Conservation (phyloP, 2,113 vertebrate species). For the Tetrax tetrax region DNA sequence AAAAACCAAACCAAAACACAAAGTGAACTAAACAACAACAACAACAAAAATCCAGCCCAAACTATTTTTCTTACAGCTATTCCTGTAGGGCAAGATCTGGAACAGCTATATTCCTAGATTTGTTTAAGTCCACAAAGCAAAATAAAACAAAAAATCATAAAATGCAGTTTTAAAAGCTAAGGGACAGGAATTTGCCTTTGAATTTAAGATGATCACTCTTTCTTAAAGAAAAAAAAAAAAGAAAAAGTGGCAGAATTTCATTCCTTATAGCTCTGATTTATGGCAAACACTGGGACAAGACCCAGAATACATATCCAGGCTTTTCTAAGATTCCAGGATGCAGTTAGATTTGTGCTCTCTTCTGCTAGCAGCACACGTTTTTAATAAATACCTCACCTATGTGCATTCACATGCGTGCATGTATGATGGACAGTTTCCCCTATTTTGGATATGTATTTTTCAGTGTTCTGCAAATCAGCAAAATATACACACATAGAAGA, state of each 20-base stretch:
- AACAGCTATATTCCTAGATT: neutral
- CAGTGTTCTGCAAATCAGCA: neutral
- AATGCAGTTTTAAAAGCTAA: neutral
- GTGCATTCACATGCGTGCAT: neutral
- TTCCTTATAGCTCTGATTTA: neutral
- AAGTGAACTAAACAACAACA: neutral
- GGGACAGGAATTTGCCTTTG: neutral
- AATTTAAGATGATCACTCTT: neutral
- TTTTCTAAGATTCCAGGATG: neutral
- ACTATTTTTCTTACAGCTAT: neutral
- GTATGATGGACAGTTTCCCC: neutral
- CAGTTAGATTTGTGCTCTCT: neutral
- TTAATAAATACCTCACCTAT: neutral
- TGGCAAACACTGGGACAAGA: neutral
- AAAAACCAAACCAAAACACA: neutral
- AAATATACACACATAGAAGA: neutral
- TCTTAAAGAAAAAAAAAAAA: neutral
- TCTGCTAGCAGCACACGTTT: neutral
- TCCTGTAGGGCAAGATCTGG: neutral
- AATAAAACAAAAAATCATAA: neutral
- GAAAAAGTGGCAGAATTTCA: neutral
- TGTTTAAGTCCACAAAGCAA: neutral
- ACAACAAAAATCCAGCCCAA: neutral
- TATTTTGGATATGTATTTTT: neutral
- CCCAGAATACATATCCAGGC: neutral